phyloP scores from a whole-genome alignment of 2,113 vertebrate species.

The Aegithalos caudatus region DNA sequence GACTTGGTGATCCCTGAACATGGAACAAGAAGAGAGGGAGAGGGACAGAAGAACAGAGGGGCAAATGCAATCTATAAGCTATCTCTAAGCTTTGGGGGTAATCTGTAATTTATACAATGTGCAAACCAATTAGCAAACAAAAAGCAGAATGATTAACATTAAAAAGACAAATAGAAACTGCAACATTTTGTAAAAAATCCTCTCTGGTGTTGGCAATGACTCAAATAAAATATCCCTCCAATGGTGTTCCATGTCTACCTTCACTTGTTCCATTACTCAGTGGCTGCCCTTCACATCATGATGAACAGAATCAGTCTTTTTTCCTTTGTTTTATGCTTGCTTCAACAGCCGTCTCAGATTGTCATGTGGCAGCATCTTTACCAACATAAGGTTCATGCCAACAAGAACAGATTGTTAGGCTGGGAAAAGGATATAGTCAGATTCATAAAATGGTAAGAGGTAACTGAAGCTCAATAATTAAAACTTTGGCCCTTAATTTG shows the following conservation, averaged over 20 bases:
- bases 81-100: not conserved
- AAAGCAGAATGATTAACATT: not conserved
- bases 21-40: not conserved
- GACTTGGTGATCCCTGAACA: not conserved
- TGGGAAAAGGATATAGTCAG: not conserved
- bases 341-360: not conserved
- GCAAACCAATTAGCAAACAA: not conserved
- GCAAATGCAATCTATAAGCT: not conserved
- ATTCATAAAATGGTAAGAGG: not conserved
- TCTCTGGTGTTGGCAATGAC: rapidly evolving
- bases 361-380: not conserved
- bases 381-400: not conserved
- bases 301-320: not conserved
- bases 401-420: not conserved
- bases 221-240: not conserved
- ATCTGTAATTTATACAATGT: not conserved
- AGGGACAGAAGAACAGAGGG: not conserved
- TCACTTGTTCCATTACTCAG: not conserved
- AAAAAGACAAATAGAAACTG: not conserved
- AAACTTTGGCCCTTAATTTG: not conserved
- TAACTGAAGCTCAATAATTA: not conserved
- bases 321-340: not conserved
- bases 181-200: not conserved
- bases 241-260: rapidly evolving
- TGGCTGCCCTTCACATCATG: rapidly evolving